Evolutionary conservation across 2,797 vertebrate species (phyloP).

Genomic region (Hoplostethus mediterraneus): DNA sequence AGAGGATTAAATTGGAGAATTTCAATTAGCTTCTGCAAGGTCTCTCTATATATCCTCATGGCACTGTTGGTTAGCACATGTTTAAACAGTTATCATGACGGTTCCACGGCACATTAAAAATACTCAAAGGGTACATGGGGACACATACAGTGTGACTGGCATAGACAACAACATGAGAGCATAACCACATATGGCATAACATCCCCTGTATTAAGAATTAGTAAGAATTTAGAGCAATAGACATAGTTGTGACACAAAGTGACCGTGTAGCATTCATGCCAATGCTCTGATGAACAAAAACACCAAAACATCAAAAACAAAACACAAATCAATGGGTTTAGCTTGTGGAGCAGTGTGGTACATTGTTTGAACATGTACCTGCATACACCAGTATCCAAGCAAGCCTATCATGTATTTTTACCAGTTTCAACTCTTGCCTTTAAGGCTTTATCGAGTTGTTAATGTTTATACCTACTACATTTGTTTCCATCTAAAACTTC

Average conservation of each 20-base stretch:
- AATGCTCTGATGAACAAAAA: neutral
- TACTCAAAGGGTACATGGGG: slow-evolving; percentile 25
- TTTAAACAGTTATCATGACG: slow-evolving; percentile 29
- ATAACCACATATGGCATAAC: slow-evolving; percentile 1
- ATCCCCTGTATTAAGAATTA: neutral
- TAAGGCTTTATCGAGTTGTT: slow-evolving; percentile 8
- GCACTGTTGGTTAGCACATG: slow-evolving; percentile 28
- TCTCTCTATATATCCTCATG: slow-evolving; percentile 41
- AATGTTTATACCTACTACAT: neutral
- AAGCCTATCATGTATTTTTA: slow-evolving; percentile 7
- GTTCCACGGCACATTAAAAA: slow-evolving; percentile 28
- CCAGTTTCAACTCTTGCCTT: slow-evolving; percentile 14
- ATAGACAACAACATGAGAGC: slow-evolving; percentile 5
- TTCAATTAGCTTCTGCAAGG: slow-evolving; percentile 57
- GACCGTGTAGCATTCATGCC: neutral
- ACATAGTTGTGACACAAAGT: neutral
- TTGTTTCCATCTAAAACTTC: neutral
- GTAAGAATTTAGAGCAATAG: neutral
- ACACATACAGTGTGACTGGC: slow-evolving; percentile 12
- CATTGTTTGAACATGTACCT: neutral
- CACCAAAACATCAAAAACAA: too few species aligned
- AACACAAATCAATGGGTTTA: neutral
- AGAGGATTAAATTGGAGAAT: slow-evolving; percentile 55
- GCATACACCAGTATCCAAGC: neutral
- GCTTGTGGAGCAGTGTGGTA: too few species aligned